Evolutionary conservation across 2,797 vertebrate species (phyloP), one percentile per base, ranked within the genome.

Genomic region (Anas capensis): DNA sequence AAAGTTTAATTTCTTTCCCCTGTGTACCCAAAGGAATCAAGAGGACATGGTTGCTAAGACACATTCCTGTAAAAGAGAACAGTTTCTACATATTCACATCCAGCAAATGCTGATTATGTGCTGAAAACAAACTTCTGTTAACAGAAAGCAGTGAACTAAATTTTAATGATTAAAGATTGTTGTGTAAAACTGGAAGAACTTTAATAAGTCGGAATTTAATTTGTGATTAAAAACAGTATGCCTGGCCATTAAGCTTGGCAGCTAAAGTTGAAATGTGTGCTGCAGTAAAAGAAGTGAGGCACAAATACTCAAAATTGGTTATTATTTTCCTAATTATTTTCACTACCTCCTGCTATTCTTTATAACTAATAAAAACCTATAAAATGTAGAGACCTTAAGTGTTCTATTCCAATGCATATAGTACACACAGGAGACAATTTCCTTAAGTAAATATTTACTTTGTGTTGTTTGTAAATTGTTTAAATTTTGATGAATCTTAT

Each of bases 1-100:
- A 93, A 86, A 91, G 69, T 95, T 93, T 90, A 76, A 94, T 92
- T 97, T 94, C 80, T 92, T 83, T 88, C 70, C 82, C 80, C 26
- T 1, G 3, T 58, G 71, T n/a, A 81, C 78, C 58, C 90, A 80
- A 78, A 90, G 80, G 93, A 94, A 89, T 80, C 73, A 72, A 80
- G 60, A 92, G 57, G 56, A 90, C 77, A 54, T 27, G 58, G 68
- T 92, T 96, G 76, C 88, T 93, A 95, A 95, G 85, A 92, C 48
- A 87, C 68, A 66, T 83, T 80, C 33, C 89, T 92, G n/a, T 34
- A n/a, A 56, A 79, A 88, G 78, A 79, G 70, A 70, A 58, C 3
- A 21, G 64, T 88, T 94, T 73, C 56, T 80, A 46, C 56, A n/a
- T 86, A 84, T 62, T 75, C 77, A 49, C 19, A 76, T 56, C 48